Conservation (phyloP, 2,888 invertebrate species). For the Drosophila picticornis region DNA sequence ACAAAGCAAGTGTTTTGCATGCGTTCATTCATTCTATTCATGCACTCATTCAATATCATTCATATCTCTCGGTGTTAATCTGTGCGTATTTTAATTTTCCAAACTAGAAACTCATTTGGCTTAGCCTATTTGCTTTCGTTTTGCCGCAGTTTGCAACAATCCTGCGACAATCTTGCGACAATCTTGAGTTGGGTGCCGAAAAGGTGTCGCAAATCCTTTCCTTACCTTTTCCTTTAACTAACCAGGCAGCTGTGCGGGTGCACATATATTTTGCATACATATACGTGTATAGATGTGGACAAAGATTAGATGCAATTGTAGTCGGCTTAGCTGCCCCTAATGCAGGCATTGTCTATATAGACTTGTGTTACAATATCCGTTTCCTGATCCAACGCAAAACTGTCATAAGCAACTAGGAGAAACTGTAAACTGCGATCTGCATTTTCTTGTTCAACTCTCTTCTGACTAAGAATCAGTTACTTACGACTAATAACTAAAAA, state of each 20-base stretch:
- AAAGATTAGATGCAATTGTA: constrained; percentile 26
- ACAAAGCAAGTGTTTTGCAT: constrained; percentile 14
- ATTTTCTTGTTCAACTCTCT: neutral
- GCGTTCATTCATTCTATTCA: constrained; percentile 28
- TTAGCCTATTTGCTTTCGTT: constrained; percentile 59
- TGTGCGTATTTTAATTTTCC: constrained; percentile 47
- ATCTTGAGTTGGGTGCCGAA: constrained; percentile 20
- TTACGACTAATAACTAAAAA: no score
- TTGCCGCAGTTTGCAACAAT: constrained; percentile 59
- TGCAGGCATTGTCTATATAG: constrained; percentile 13
- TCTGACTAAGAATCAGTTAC: neutral
- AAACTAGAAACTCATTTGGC: constrained; percentile 57
- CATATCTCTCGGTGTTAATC: constrained; percentile 29
- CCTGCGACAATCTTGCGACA: constrained; percentile 62
- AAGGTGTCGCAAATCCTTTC: constrained; percentile 62
- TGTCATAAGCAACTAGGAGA: constrained; percentile 22
- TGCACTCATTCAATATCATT: constrained; percentile 21
- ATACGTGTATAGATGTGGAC: constrained; percentile 5
- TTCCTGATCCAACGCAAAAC: constrained; percentile 19
- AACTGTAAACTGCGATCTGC: neutral
- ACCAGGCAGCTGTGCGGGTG: constrained; percentile 50
- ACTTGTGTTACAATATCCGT: neutral
- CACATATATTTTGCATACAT: constrained; percentile 13
- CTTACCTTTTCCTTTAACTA: neutral
- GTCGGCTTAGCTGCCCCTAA: constrained; percentile 22